Base-by-base conservation (phyloP, 2,888 invertebrate genomes). In the Caenorhabditis sp. region DNA sequence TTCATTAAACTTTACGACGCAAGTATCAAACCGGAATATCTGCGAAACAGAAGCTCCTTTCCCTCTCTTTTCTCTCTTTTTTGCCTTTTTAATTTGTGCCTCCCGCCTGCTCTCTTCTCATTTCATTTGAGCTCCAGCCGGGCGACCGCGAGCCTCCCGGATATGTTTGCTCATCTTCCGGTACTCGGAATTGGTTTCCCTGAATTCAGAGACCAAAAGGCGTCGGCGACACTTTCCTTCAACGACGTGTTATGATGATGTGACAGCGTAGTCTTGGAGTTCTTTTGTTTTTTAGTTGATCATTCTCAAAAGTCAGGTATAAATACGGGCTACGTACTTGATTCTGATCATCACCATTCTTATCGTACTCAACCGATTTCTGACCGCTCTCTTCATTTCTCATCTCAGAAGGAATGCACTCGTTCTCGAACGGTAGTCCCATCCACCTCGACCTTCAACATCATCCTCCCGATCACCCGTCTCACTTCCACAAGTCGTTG, bases 1-100 rank as follows among this genome's bases (percentile, higher is more conserved):
- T n/a, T n/a, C n/a, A n/a, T n/a, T n/a, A n/a, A n/a, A n/a, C n/a
- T n/a, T n/a, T n/a, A n/a, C n/a, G n/a, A n/a, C n/a, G n/a, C n/a
- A 24, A 30, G 39, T 62, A 62, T 62, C 62, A 62, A 62, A 30
- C 52, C 52, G 17, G 37, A 52, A 62, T 62, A 62, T 50, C 62
- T 63, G 41, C 43, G 63, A 63, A 63, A 63, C 45, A 55, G 55
- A 65, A 55, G 46, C 62, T 65, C 58, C 22, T 59, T 30, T 50
- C n/a, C 22, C 30, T n/a, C 30, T 30, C 35, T 27, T 11, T 58
- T 41, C 56, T 53, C 61, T 35, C 32, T 39, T 58, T 58, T 48
- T 58, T 30, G 22, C 48, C 55, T 52, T 53, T 70, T 61, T 70
- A 70, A 61, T 61, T 71, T 62, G 61, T 53, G 55, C 55, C 27